Base-by-base conservation (phyloP, 2,797 vertebrate species). In the Poeciliopsis gracilis region DNA sequence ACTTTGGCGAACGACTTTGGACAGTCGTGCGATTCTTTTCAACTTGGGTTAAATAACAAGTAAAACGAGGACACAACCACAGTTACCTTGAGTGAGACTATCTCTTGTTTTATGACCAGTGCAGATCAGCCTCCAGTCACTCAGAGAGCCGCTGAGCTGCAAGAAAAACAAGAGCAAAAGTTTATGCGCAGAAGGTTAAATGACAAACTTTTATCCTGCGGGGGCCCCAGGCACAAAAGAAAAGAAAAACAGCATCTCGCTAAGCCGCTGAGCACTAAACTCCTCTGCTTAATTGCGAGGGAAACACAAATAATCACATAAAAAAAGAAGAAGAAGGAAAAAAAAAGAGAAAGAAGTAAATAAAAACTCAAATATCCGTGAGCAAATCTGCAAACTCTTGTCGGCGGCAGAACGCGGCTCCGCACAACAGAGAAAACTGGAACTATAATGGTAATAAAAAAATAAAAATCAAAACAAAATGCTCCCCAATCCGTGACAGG, bases 81-180 rank as follows among this genome's bases (percentile, higher is more conserved):
- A 75, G 30, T 12, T 38, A 36, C 30, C 75, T 16, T 45, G 2
- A 73, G n/a, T 55, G 33, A 49, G 77, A 85, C 66, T 90, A 25
- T n/a, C 43, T 77, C 36, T 38, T 38, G 5, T 69, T n/a, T 77
- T 66, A 23, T 66, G 38, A 23, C 33, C 10, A 67, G 10, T 41
- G 10, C 11, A 41, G 38, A 41, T 67, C 16, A 38, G 18, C 38
- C 36, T 86, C 97, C 97, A 97, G n/a, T 96, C 89, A 0, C 95
- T 96, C 75, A 93, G 86, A 61, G 93, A 95, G 90, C 92, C 92
- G 86, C 97, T 96, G 0, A 95, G 96, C 96, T 97, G 91, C 36
- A 38, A 38, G 5, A 38, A 5, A 23, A 92, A 81, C n/a, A 70
- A 88, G 23, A 82, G 47, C 41, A 87, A 80, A 90, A 90, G 80